A percentile compares a stretch with the other conserved stretches of the same genome.
Evolutionary conservation across 2,113 vertebrate genomes (phyloP).

Genomic region (Cyrtonyx montezumae): DNA sequence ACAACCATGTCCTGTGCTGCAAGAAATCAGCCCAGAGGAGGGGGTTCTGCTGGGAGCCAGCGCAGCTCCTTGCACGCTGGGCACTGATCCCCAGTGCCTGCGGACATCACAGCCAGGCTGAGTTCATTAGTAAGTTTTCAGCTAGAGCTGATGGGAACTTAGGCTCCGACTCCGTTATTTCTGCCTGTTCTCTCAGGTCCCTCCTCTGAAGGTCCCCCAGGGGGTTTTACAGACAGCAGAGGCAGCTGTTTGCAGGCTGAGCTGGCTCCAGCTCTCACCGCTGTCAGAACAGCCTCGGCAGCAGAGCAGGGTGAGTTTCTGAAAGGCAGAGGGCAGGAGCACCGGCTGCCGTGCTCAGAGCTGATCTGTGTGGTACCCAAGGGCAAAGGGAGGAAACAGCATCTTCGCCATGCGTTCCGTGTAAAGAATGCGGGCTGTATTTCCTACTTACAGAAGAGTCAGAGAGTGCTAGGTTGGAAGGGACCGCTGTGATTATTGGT

Average conservation of each 20-base stretch:
- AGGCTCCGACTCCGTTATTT: not conserved
- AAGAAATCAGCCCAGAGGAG: not conserved
- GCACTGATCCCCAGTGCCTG: no score
- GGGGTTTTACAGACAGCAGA: not conserved
- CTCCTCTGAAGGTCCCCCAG: not conserved
- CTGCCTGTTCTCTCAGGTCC: not conserved
- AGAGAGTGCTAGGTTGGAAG: not conserved
- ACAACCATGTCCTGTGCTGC: fast-evolving
- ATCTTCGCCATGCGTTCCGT: not conserved
- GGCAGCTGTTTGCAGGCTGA: not conserved
- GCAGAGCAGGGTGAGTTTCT: not conserved
- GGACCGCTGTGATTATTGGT: not conserved
- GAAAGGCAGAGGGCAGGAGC: not conserved
- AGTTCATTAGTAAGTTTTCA: not conserved
- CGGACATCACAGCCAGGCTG: not conserved
- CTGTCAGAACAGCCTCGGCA: not conserved
- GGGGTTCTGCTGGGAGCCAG: not conserved
- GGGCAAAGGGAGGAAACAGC: not conserved
- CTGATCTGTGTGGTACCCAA: fast-evolving
- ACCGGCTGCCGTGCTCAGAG: not conserved
- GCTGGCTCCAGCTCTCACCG: not conserved
- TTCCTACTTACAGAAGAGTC: not conserved
- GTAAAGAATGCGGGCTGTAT: not conserved
- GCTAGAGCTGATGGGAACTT: not conserved
- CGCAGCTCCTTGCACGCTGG: not conserved